These are phyloP conservation scores for Bursaphelenchus okinawaensis DNA, from an alignment of 2,888 invertebrate genomes.

Conservation along the genomic window DNA sequence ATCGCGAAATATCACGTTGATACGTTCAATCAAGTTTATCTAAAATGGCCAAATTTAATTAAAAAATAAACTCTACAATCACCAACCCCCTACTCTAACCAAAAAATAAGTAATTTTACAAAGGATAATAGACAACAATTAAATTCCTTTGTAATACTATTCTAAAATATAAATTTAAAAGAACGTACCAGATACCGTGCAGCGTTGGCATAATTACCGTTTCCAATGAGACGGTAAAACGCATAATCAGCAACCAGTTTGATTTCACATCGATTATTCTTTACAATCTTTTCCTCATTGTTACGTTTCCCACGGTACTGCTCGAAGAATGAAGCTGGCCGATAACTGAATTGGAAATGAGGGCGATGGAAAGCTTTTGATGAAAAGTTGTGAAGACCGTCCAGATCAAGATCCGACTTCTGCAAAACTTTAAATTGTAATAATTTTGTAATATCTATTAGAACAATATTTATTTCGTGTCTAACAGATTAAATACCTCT, in stretches of 20 bases:
- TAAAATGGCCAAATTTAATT: constrained; percentile 2
- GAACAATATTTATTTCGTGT: neutral
- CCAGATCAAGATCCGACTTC: neutral
- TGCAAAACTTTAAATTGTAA: too few relatives aligned
- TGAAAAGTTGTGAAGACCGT: neutral
- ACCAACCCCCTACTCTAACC: too few relatives aligned
- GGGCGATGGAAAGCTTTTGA: neutral
- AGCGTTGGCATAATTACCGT: constrained; percentile 32
- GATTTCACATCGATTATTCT: constrained; percentile 30
- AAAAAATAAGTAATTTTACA: too few relatives aligned
- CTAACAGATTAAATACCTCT: too few relatives aligned
- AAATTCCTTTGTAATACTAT: neutral
- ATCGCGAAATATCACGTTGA: constrained; percentile 30
- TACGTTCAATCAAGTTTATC: constrained; percentile 36
- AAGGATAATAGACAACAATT: neutral
- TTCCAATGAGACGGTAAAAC: constrained; percentile 30
- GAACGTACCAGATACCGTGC: constrained; percentile 31
- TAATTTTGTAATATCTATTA: too few relatives aligned
- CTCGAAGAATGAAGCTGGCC: neutral
- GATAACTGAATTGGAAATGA: neutral
- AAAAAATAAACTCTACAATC: too few relatives aligned
- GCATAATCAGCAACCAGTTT: constrained; percentile 38
- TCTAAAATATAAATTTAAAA: neutral
- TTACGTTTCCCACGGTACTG: neutral
- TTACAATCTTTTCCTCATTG: neutral